Percentiles rank a stretch among this genome's conserved stretches.
Evolutionary conservation across 2,113 vertebrate species (phyloP).

Genomic region (Dicrurus megarhynchus): DNA sequence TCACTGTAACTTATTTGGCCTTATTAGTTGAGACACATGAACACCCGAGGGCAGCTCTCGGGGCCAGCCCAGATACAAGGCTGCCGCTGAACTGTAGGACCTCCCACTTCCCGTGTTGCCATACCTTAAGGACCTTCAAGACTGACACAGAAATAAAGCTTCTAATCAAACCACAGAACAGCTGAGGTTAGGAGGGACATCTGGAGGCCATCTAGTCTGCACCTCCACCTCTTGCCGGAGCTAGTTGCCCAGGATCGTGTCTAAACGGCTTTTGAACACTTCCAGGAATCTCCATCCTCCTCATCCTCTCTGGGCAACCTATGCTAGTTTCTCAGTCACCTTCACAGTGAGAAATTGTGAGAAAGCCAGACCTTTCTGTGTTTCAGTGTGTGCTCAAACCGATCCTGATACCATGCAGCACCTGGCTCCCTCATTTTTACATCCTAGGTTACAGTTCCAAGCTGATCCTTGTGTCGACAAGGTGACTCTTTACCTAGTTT

Average conservation of each 20-base stretch:
- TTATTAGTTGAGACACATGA: background rate
- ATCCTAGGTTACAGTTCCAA: background rate
- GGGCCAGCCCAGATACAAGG: background rate
- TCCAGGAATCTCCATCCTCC: background rate
- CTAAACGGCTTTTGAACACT: background rate
- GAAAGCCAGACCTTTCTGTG: background rate
- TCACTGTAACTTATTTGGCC: background rate
- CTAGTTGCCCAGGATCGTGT: background rate
- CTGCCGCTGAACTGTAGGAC: background rate
- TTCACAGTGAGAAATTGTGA: background rate
- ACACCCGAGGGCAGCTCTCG: background rate
- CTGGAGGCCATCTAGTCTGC: background rate
- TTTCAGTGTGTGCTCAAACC: background rate
- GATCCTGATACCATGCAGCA: background rate
- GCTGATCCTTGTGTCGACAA: background rate
- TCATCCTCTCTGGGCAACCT: background rate
- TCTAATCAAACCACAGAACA: background rate
- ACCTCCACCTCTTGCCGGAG: background rate
- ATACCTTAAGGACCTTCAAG: background rate
- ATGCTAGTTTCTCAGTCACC: background rate
- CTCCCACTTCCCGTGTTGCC: background rate
- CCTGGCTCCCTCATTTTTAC: background rate
- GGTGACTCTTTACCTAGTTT: background rate
- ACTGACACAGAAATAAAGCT: background rate
- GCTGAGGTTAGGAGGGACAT: background rate